Evolutionary conservation across 2,113 vertebrate genomes (phyloP).

Genomic region (Osmerus eperlanus): DNA sequence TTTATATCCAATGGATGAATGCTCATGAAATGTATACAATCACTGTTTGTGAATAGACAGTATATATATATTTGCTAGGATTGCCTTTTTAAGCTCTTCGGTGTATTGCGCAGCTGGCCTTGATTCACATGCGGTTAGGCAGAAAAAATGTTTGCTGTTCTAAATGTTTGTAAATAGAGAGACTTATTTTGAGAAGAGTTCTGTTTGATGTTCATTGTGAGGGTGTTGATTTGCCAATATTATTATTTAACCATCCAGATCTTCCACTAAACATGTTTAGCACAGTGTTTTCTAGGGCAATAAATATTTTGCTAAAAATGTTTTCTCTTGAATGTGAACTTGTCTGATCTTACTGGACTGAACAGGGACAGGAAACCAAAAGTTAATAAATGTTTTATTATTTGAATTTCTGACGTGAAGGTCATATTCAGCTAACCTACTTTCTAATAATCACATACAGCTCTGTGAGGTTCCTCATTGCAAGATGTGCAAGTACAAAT

Average conservation of each 20-base stretch:
- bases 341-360: background rate
- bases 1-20: background rate
- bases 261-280: background rate
- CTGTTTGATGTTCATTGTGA: conserved; percentile 27
- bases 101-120: background rate
- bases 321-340: background rate
- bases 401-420: too few relatives aligned
- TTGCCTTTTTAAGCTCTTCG: conserved; percentile 1
- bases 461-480: too few relatives aligned
- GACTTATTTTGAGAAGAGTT: conserved; percentile 39
- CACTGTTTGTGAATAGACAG: background rate
- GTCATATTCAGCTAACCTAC: too few relatives aligned
- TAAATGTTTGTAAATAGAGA: conserved; percentile 48
- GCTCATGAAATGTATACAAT: conserved; percentile 23
- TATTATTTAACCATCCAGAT: background rate
- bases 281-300: conserved; percentile 23
- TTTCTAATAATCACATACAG: too few relatives aligned
- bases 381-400: too few relatives aligned
- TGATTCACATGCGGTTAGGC: conserved; percentile 6
- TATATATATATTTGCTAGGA: conserved; percentile 12
- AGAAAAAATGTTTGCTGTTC: conserved; percentile 7
- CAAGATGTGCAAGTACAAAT: too few relatives aligned
- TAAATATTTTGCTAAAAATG: conserved; percentile 18
- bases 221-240: background rate
- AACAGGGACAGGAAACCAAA: too few relatives aligned